These are phyloP conservation scores for Catharus ustulatus DNA, from an alignment of 2,797 vertebrate genomes.

Conservation along the genomic window DNA sequence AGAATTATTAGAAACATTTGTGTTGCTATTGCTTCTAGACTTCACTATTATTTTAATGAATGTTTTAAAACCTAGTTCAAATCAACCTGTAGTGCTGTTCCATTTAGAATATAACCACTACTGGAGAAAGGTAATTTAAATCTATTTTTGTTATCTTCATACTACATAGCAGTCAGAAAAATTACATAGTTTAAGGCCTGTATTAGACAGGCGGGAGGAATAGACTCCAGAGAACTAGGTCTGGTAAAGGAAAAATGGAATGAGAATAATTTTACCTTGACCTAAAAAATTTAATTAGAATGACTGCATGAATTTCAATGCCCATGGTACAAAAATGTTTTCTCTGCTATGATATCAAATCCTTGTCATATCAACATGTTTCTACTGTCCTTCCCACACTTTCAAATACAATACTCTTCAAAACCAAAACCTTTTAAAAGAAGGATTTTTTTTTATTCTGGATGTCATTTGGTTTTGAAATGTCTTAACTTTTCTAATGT, in stretches of 20 bases:
- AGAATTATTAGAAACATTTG: neutral
- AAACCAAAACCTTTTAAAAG: neutral
- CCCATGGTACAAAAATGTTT: neutral
- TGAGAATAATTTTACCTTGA: neutral
- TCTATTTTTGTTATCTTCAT: neutral
- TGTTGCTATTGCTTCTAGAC: neutral
- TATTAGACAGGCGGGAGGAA: neutral
- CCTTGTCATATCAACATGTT: neutral
- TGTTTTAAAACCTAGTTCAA: neutral
- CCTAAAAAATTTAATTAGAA: neutral
- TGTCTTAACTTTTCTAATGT: neutral
- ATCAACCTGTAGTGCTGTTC: neutral
- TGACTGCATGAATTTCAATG: neutral
- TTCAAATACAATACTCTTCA: neutral
- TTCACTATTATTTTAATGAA: neutral
- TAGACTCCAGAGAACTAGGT: neutral
- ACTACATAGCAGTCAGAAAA: neutral
- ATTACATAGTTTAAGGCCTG: neutral
- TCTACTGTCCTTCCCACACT: neutral
- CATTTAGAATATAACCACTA: neutral
- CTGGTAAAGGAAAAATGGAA: neutral
- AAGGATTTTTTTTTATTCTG: neutral
- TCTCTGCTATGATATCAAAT: neutral
- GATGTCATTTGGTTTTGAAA: fast-evolving
- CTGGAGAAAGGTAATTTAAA: neutral